phyloP scores from a whole-genome alignment of 1,140 invertebrate genomes.

The Dryas iulia region DNA sequence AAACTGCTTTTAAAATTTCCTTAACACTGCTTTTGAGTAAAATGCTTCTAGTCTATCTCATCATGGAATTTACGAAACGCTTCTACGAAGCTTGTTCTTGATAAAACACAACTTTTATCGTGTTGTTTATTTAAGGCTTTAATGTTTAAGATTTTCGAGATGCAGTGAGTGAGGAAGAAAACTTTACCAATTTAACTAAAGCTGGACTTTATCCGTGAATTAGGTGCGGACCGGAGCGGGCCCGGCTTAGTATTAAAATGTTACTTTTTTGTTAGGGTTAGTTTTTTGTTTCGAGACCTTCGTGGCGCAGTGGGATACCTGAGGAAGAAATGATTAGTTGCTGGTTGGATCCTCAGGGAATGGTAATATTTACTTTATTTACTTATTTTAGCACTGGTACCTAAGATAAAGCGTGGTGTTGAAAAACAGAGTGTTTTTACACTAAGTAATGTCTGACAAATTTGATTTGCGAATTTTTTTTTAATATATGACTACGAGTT shows the following conservation, averaged over 20 bases:
- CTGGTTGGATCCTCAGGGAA: too few relatives aligned
- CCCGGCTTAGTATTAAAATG: slow-evolving; percentile 25
- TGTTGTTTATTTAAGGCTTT: slow-evolving; percentile 34
- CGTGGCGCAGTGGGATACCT: too few relatives aligned
- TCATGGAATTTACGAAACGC: neutral
- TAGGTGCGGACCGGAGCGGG: slow-evolving; percentile 11
- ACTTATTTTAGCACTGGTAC: too few relatives aligned
- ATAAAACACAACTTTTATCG: slow-evolving; percentile 32
- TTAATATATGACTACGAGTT: too few relatives aligned
- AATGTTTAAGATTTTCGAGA: slow-evolving; percentile 18
- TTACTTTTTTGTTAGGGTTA: slow-evolving; percentile 12
- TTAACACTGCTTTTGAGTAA: neutral
- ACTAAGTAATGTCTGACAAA: too few relatives aligned
- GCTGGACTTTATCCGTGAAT: slow-evolving; percentile 36
- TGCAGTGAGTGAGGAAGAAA: slow-evolving; percentile 21
- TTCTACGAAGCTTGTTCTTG: neutral
- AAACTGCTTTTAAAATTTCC: neutral
- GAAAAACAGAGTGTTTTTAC: too few relatives aligned
- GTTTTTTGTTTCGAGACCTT: too few relatives aligned
- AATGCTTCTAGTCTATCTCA: neutral
- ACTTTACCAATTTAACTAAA: slow-evolving; percentile 41
- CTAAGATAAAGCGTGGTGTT: too few relatives aligned
- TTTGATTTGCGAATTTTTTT: too few relatives aligned
- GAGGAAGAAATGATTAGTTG: too few relatives aligned
- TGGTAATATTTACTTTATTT: too few relatives aligned